Evolutionary conservation across 2,113 vertebrate species (phyloP).

Genomic region (Sterrhoptilus dennistouni): DNA sequence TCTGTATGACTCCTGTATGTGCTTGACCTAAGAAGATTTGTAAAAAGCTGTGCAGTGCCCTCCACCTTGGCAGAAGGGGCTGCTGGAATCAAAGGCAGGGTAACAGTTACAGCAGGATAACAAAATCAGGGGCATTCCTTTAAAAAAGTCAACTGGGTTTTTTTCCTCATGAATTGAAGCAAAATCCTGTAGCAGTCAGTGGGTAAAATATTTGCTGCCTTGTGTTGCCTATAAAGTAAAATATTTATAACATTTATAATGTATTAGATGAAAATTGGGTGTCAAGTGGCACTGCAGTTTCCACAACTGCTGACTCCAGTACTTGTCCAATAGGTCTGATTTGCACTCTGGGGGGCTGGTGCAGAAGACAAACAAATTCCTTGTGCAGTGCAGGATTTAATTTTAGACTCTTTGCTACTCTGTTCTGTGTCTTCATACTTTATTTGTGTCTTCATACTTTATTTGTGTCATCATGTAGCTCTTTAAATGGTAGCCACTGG

Average conservation of each 20-base stretch:
- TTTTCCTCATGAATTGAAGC: background rate
- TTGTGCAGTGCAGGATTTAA: background rate
- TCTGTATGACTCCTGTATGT: background rate
- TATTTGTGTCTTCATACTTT: background rate
- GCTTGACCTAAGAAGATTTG: background rate
- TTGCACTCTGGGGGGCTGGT: background rate
- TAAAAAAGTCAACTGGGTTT: background rate
- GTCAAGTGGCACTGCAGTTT: background rate
- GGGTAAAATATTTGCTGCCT: background rate
- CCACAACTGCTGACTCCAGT: background rate
- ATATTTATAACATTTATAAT: background rate
- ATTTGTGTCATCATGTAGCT: background rate
- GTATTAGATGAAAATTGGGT: background rate
- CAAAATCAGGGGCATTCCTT: background rate
- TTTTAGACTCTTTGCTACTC: background rate
- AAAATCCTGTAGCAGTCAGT: background rate
- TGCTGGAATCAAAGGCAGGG: background rate
- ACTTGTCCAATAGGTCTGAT: background rate
- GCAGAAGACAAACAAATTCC: background rate
- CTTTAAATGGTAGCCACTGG: background rate
- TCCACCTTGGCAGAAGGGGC: background rate
- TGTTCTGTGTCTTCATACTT: background rate
- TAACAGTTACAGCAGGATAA: background rate
- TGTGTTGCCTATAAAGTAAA: background rate
- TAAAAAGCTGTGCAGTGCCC: background rate